phyloP scores from a whole-genome alignment of 2,888 invertebrate genomes.

The Graphium colonna region DNA sequence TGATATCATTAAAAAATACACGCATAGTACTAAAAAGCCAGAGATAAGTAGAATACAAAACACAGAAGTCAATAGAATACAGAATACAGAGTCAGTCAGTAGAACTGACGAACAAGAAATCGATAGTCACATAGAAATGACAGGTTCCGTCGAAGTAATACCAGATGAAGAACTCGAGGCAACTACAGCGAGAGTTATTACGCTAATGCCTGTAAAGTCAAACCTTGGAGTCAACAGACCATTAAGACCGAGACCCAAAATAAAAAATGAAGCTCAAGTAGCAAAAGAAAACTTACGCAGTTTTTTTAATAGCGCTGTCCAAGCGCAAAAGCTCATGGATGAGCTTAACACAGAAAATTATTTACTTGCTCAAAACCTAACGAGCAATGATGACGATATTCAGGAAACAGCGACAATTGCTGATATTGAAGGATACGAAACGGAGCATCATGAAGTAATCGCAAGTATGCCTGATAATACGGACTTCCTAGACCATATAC shows the following conservation, averaged over 20 bases:
- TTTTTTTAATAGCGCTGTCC: slow-evolving; percentile 51
- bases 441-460: slow-evolving; percentile 34
- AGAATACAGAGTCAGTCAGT: slow-evolving; percentile 35
- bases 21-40: slow-evolving; percentile 67
- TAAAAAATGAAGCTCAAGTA: slow-evolving; percentile 53
- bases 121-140: slow-evolving; percentile 56
- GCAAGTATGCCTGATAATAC: slow-evolving; percentile 43
- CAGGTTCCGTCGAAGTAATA: slow-evolving; percentile 68
- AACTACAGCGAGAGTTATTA: slow-evolving; percentile 71
- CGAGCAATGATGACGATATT: slow-evolving; percentile 38
- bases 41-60: too few relatives aligned
- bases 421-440: slow-evolving; percentile 34
- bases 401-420: slow-evolving; percentile 42
- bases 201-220: slow-evolving; percentile 88
- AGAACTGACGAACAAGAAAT: slow-evolving; percentile 37
- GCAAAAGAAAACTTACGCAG: slow-evolving; percentile 53
- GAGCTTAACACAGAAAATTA: slow-evolving; percentile 53
- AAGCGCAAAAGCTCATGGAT: slow-evolving; percentile 47
- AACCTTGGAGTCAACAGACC: slow-evolving; percentile 88
- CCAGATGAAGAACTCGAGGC: slow-evolving; percentile 62
- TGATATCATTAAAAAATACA: slow-evolving; percentile 82
- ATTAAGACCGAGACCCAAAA: slow-evolving; percentile 82
- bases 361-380: slow-evolving; percentile 36
- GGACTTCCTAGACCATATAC: slow-evolving; percentile 35
- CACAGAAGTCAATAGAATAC: not conserved